Evolutionary conservation across 2,888 invertebrate species (phyloP).

Genomic region (Gari tellinella): DNA sequence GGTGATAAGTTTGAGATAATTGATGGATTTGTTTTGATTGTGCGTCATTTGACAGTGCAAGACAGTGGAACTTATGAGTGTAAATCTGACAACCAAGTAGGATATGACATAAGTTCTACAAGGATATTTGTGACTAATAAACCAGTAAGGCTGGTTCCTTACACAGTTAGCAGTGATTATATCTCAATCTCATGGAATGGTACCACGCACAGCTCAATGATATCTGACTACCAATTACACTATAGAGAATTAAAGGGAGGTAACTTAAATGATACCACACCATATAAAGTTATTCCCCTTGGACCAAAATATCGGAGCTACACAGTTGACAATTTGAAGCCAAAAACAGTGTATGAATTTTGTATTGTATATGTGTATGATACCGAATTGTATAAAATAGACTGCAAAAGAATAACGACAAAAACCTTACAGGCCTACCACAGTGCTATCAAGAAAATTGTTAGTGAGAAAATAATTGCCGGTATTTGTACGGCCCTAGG

Average conservation of each 20-base stretch:
- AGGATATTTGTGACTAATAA: constrained; percentile 82
- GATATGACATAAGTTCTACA: constrained; percentile 77
- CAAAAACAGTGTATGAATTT: constrained; percentile 84
- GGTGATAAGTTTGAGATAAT: constrained; percentile 55
- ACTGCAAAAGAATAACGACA: constrained; percentile 75
- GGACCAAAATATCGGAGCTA: constrained; percentile 80
- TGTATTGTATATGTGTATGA: constrained; percentile 83
- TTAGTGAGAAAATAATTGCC: constrained; percentile 72
- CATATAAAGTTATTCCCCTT: constrained; percentile 66
- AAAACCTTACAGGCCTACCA: constrained; percentile 46
- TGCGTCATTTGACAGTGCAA: constrained; percentile 57
- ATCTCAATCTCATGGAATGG: constrained; percentile 84
- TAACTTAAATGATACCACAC: constrained; percentile 2
- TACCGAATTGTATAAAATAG: constrained; percentile 66
- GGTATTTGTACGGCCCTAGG: constrained; percentile 74
- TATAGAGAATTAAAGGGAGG: constrained; percentile 54
- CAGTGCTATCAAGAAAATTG: constrained; percentile 67
- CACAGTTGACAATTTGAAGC: constrained; percentile 83
- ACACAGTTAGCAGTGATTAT: constrained; percentile 81
- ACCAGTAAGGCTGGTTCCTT: constrained; percentile 82
- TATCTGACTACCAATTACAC: constrained; percentile 73
- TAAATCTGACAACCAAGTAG: constrained; percentile 82
- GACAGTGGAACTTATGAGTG: constrained; percentile 85
- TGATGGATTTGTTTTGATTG: constrained; percentile 57
- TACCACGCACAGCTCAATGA: constrained; percentile 61